Conservation (phyloP, 2,888 invertebrate species). For the Drosophila gaucha region DNA sequence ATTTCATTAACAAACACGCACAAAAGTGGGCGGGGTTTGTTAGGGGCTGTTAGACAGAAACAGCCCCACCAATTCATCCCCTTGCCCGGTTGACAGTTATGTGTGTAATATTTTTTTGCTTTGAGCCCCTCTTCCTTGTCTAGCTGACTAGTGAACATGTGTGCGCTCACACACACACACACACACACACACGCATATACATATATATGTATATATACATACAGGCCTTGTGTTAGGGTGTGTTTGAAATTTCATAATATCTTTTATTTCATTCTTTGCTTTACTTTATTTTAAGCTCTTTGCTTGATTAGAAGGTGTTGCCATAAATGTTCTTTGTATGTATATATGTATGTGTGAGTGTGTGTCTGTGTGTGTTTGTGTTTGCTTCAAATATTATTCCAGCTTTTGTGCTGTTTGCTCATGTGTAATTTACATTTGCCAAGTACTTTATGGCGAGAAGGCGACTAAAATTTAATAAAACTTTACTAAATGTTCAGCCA, state of each 20-base stretch:
- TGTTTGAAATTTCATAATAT: slow-evolving; percentile 79
- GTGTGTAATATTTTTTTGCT: slow-evolving; percentile 68
- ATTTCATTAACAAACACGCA: slow-evolving; percentile 81
- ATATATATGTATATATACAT: slow-evolving; percentile 5
- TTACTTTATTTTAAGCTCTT: slow-evolving; percentile 80
- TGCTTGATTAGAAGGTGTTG: slow-evolving; percentile 81
- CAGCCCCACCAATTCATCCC: slow-evolving; percentile 12
- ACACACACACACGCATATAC: slow-evolving; percentile 17
- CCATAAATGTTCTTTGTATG: slow-evolving; percentile 67
- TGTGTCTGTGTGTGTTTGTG: slow-evolving; percentile 15
- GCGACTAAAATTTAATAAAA: slow-evolving; percentile 74
- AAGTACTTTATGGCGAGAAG: slow-evolving; percentile 60
- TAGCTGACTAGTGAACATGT: slow-evolving; percentile 26
- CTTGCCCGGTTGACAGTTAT: slow-evolving; percentile 65
- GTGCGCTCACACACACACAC: slow-evolving; percentile 5
- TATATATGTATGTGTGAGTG: background rate
- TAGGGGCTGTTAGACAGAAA: slow-evolving; percentile 6
- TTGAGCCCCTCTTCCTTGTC: slow-evolving; percentile 35
- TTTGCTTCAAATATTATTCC: slow-evolving; percentile 62
- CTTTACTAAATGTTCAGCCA: slow-evolving; percentile 31
- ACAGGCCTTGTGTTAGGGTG: slow-evolving; percentile 54
- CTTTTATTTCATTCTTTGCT: slow-evolving; percentile 77
- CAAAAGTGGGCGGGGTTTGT: slow-evolving; percentile 10
- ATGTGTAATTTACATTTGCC: slow-evolving; percentile 76
- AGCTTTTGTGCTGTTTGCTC: slow-evolving; percentile 55